phyloP scores from a whole-genome alignment of 2,113 vertebrate species.

The Spea multiplicata region DNA sequence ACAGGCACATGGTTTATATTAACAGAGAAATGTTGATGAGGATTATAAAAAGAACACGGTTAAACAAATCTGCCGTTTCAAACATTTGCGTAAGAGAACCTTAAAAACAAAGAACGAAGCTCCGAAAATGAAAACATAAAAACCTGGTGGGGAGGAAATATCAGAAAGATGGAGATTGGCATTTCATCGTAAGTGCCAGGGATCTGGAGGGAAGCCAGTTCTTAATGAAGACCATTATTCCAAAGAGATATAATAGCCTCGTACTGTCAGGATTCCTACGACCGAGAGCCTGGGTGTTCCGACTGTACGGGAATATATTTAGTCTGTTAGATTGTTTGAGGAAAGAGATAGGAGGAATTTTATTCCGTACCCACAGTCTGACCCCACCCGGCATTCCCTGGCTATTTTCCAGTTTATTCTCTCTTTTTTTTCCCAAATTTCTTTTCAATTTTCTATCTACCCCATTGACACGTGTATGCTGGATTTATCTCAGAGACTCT shows the following conservation, averaged over 20 bases:
- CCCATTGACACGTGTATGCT: conserved; percentile 18
- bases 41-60: conserved; percentile 15
- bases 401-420: conserved; percentile 13
- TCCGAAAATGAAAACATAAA: not conserved
- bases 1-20: conserved; percentile 15
- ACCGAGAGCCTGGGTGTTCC: conserved; percentile 36
- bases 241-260: conserved; percentile 9
- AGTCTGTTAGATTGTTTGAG: conserved; percentile 40
- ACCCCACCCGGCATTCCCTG: conserved; percentile 42
- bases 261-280: not conserved
- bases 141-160: not conserved
- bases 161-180: not conserved
- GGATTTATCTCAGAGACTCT: conserved; percentile 5
- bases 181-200: conserved; percentile 12
- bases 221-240: conserved; percentile 33
- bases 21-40: conserved; percentile 13
- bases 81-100: not conserved
- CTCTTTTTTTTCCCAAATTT: conserved; percentile 21
- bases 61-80: not conserved
- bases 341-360: conserved; percentile 45
- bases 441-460: not conserved
- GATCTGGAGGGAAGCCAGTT: not conserved
- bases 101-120: not conserved
- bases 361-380: conserved; percentile 28
- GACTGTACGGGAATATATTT: conserved; percentile 27